Base-by-base conservation (phyloP, 1,140 invertebrate species). In the Coelopa frigida region DNA sequence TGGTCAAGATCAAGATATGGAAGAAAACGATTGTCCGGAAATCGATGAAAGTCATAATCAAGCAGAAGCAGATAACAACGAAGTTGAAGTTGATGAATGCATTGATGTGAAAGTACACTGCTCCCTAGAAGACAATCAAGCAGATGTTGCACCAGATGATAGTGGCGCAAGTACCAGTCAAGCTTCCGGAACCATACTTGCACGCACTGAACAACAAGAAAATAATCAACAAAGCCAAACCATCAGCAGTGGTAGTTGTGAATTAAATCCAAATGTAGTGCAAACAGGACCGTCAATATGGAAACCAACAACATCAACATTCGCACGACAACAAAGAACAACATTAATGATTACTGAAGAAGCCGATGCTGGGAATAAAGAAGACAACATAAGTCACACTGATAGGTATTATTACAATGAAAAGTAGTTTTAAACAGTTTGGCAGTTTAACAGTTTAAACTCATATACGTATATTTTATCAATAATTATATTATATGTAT, bases 41-140 rank as follows among this genome's bases (percentile, higher is more conserved):
- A 61, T 68, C 27, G 63, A 71, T 48, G 67, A 67, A 39, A 56
- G 55, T 17, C 63, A 53, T 44, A 52, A 55, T 22, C 55, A 54
- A 57, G 47, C 32, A 10, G 48, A 56, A 24, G 73, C 73, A 26
- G 78, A 75, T 24, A 80, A 79, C 39, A 82, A 82, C 54, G 81
- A 83, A 61, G 81, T 82, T 0, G 81, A 83, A 51, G 77, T 82
- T 24, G 80, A 81, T 44, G 79, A 81, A 61, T 73, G 76, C 3
- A 75, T 74, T 10, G 77, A 82, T 57, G 77, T 78, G 27, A 74
- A 55, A n/a, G 55, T 55, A 27, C 47, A 52, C 32, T 36, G 33
- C 18, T 22, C 55, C 54, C 39, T 69, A 62, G 36, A 22, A 6
- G 39, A 63, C 63, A 43, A 46, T 27, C 48, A 56, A 41, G 26